Evolutionary conservation across 2,113 vertebrate species (phyloP).

Genomic region (Paedocypris sp.): DNA sequence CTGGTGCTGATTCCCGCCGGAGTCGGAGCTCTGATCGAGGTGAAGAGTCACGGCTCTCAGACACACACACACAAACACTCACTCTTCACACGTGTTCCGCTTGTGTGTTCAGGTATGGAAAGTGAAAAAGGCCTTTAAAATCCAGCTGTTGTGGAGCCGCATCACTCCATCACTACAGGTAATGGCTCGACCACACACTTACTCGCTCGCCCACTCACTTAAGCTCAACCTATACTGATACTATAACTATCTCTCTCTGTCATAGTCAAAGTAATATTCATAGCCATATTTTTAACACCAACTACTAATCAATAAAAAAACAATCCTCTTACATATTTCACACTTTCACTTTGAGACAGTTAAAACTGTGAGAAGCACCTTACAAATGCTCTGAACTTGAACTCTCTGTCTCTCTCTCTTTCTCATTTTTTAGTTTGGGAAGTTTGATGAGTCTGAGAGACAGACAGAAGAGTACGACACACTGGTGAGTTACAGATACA

Average conservation of each 20-base stretch:
- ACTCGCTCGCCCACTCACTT: too few relatives aligned
- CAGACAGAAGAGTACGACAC: conserved; percentile 88
- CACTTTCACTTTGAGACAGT: too few relatives aligned
- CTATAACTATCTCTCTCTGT: too few relatives aligned
- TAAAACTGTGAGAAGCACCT: too few relatives aligned
- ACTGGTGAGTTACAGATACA: conserved; percentile 61
- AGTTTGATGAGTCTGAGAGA: conserved; percentile 79
- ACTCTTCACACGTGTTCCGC: neutral
- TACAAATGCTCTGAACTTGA: too few relatives aligned
- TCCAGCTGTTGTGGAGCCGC: conserved; percentile 76
- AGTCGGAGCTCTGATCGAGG: conserved; percentile 87
- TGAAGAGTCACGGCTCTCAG: conserved; percentile 35
- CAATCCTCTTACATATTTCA: too few relatives aligned
- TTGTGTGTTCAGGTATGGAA: conserved; percentile 76
- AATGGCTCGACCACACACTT: conserved; percentile 13
- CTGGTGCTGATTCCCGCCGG: conserved; percentile 89
- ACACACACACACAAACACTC: too few relatives aligned
- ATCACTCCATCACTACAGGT: conserved; percentile 74
- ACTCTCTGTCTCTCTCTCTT: neutral
- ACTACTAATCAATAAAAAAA: too few relatives aligned
- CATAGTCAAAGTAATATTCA: too few relatives aligned
- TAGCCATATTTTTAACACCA: too few relatives aligned
- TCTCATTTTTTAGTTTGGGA: conserved; percentile 91
- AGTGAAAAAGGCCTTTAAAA: conserved; percentile 95
- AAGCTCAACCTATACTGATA: too few relatives aligned